Base-by-base conservation (phyloP, 1,140 invertebrate genomes). In the Brachionus manjavacas region DNA sequence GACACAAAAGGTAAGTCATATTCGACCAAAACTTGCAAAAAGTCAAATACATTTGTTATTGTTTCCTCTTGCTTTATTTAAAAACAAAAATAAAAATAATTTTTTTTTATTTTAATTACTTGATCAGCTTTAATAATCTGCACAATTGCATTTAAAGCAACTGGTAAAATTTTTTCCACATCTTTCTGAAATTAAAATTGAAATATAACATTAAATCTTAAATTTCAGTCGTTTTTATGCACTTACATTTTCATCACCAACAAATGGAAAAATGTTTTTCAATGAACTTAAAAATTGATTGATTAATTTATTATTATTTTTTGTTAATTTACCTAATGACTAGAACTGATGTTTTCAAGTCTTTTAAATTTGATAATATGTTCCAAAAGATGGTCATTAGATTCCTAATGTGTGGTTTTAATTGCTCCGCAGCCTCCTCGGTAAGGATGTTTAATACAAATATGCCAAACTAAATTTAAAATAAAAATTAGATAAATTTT, bases 401-500 rank as follows among this genome's bases (percentile, higher is more conserved):
- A 46, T 68, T 68, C n/a, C n/a, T 12, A 12, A 41, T 64, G n/a
- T 81, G 79, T 9, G 52, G 52, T 81, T 81, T 81, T 14, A 81
- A 46, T 68, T 81, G 79, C 16, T 81, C 79, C n/a, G 79, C 79
- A 25, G 79, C 49, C 64, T 81, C 79, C 28, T 81, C 79, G 43
- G n/a, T 64, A 4, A 81, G 6, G 1, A 81, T 64, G 12, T 55
- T 81, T 20, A 81, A 64, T 8, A 81, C 60, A 25, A 81, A 43
- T 46, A 81, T 11, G 16, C 79, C 79, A 39, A 43, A 68, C 79
- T 55, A 8, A 55, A 52, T 55, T 52, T 78, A 76, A 52, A 31
- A 79, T 23, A 4, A 49, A 23, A 23, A 14, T 79, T 31, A 20
- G 31, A 16, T 78, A 11, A 9, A 6, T 31, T 25, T 11, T 25